phyloP scores from a whole-genome alignment of 2,888 invertebrate species.

The Calameuta idolon region DNA sequence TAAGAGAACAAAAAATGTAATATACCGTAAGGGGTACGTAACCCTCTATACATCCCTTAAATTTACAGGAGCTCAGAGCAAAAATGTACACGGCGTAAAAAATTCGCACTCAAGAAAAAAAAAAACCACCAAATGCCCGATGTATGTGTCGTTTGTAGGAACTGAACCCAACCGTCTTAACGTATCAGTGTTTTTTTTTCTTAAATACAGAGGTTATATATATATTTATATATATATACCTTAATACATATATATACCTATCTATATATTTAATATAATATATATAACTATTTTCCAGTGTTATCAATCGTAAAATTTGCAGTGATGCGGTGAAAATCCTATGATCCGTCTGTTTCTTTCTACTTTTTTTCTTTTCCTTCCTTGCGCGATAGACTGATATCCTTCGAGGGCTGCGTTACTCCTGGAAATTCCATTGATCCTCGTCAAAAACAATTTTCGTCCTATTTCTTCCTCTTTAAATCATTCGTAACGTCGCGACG shows the following conservation, averaged over 20 bases:
- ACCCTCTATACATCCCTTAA: not conserved
- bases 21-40: not conserved
- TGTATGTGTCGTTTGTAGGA: constrained; percentile 44
- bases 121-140: constrained; percentile 51
- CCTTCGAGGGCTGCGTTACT: too few relatives aligned
- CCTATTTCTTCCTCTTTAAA: constrained; percentile 6
- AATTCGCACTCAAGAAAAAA: constrained; percentile 36
- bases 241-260: constrained; percentile 12
- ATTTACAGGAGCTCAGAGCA: constrained; percentile 8
- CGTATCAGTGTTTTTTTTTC: constrained; percentile 10
- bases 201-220: constrained; percentile 5
- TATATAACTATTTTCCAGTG: constrained; percentile 1
- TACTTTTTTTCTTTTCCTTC: too few relatives aligned
- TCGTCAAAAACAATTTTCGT: not conserved
- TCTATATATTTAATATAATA: constrained; percentile 8
- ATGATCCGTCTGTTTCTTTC: too few relatives aligned
- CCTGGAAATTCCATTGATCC: too few relatives aligned
- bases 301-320: not conserved
- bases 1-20: not conserved
- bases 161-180: constrained; percentile 53
- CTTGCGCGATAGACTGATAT: not conserved
- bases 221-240: constrained; percentile 6
- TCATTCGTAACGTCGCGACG: constrained; percentile 13
- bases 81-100: constrained; percentile 43
- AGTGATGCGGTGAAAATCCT: not conserved